Percentiles rank a stretch among this genome's conserved stretches.
phyloP scores from a whole-genome alignment of 2,888 invertebrate species.

The Trichacis sp. region DNA sequence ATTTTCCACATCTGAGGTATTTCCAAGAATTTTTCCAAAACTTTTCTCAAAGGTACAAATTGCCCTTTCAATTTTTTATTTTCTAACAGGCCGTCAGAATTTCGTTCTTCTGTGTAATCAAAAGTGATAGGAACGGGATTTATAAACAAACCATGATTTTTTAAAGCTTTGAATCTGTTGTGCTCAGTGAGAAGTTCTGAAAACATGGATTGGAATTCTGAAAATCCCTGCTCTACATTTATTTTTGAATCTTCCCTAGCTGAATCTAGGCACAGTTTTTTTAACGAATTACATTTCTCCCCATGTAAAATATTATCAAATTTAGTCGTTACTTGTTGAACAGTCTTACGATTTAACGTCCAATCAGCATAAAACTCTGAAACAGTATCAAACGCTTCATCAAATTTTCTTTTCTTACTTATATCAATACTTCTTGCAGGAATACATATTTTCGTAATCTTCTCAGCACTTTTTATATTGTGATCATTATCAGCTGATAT shows the following conservation, averaged over 20 bases:
- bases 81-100: neutral
- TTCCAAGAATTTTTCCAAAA: neutral
- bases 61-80: constrained; percentile 14
- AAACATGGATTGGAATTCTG: constrained; percentile 17
- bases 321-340: constrained; percentile 8
- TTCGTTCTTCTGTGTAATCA: constrained; percentile 10
- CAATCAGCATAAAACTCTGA: constrained; percentile 18
- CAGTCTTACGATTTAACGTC: constrained; percentile 9
- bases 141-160: constrained; percentile 11
- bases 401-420: too few relatives aligned
- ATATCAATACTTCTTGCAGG: too few relatives aligned
- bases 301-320: constrained; percentile 14
- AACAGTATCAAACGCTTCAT: constrained; percentile 13
- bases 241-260: neutral
- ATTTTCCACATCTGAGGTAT: constrained; percentile 9
- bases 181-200: constrained; percentile 13
- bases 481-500: too few relatives aligned
- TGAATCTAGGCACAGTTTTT: constrained; percentile 8
- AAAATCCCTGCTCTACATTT: constrained; percentile 16
- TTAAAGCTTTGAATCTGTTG: constrained; percentile 14
- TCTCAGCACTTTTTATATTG: too few relatives aligned
- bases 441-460: too few relatives aligned
- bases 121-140: constrained; percentile 14
- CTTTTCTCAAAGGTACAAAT: constrained; percentile 3
- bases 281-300: constrained; percentile 12